Percentiles rank a stretch among this genome's conserved stretches.
These are phyloP conservation scores for Ormyrus rosae DNA, from an alignment of 2,888 invertebrate species.

Conservation along the genomic window DNA sequence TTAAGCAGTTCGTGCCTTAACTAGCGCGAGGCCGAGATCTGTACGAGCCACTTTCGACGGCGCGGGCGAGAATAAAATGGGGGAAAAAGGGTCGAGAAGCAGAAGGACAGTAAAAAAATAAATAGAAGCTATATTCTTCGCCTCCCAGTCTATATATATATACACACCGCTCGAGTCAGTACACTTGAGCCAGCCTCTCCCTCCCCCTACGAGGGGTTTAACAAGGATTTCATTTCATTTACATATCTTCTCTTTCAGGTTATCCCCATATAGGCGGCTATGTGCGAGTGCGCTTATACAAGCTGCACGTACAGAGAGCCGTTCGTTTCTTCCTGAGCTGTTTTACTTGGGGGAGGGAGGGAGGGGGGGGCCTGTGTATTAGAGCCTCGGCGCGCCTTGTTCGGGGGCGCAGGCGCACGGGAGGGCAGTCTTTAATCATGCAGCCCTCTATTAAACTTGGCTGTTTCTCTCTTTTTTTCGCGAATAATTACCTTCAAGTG, in stretches of 20 bases:
- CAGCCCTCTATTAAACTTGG: constrained; percentile 48
- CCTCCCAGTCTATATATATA: constrained; percentile 17
- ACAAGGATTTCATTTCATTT: constrained; percentile 68
- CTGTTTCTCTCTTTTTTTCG: constrained; percentile 30
- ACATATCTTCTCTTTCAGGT: constrained; percentile 61
- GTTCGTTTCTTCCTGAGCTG: constrained; percentile 3
- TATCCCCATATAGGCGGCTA: constrained; percentile 28
- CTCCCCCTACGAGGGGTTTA: constrained; percentile 55
- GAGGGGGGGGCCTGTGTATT: neutral
- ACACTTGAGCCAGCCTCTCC: constrained; percentile 16
- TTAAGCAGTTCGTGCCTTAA: constrained; percentile 26
- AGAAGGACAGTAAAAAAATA: constrained; percentile 11
- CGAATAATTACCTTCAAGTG: constrained; percentile 55
- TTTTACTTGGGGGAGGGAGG: constrained; percentile 39
- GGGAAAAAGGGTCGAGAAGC: neutral
- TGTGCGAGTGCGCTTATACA: constrained; percentile 35
- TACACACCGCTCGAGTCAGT: neutral
- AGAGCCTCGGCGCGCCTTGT: constrained; percentile 1
- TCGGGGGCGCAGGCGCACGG: neutral
- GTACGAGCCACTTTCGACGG: constrained; percentile 4
- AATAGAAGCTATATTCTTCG: constrained; percentile 29
- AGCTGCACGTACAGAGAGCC: neutral
- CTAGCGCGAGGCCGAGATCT: constrained; percentile 20
- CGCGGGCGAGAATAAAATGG: constrained; percentile 21
- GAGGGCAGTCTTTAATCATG: constrained; percentile 53